A percentile compares a stretch with the other conserved stretches of the same genome.
Conservation (phyloP, 2,113 vertebrate species). For the Etheostoma spectabile region DNA sequence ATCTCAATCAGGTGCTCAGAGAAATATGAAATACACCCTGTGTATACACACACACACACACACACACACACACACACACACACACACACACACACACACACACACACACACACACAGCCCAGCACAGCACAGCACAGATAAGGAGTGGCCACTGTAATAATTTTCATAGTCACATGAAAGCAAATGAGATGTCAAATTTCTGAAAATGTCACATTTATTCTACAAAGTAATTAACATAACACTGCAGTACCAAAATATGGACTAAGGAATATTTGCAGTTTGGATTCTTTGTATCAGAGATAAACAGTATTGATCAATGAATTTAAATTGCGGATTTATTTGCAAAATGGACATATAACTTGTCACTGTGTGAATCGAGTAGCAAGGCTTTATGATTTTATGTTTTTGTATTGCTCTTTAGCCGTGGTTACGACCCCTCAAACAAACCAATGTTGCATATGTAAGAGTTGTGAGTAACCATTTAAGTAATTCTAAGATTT, state of each 20-base stretch:
- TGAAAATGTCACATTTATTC: conserved; percentile 43
- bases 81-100: not conserved
- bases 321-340: not conserved
- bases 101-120: not conserved
- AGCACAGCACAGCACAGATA: not conserved
- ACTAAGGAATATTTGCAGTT: not conserved
- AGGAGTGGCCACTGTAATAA: conserved; percentile 46
- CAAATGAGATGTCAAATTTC: conserved; percentile 47
- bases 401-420: not conserved
- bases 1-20: conserved; percentile 89
- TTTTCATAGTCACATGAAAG: conserved; percentile 31
- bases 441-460: not conserved
- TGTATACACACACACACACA: not conserved
- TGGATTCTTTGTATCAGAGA: not conserved
- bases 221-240: conserved; percentile 33
- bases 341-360: not conserved
- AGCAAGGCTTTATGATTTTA: not conserved
- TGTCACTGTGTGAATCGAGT: not conserved
- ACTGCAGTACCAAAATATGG: not conserved
- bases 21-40: not conserved
- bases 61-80: not conserved
- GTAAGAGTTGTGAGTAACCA: not conserved
- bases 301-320: not conserved
- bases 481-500: not conserved
- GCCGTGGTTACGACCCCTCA: not conserved